A percentile compares a stretch with the other conserved stretches of the same genome.
phyloP scores from a whole-genome alignment of 2,888 invertebrate genomes.

The Lithosia quadra region DNA sequence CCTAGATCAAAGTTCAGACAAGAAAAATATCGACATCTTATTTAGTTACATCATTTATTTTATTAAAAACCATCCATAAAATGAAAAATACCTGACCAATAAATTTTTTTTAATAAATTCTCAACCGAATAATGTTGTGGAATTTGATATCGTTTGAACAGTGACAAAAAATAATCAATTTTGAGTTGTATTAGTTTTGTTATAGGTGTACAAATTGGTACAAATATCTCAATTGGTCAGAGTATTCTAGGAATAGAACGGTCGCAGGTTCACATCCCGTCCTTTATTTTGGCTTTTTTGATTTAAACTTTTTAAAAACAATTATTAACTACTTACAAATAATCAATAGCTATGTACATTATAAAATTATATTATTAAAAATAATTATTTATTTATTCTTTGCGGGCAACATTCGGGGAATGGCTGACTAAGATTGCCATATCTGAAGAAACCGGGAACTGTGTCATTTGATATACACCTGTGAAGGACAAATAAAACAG shows the following conservation, averaged over 20 bases:
- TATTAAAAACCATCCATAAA: background rate
- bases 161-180: background rate
- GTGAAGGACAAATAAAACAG: conserved; percentile 42
- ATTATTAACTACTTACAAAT: too few relatives aligned
- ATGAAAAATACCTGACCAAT: background rate
- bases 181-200: background rate
- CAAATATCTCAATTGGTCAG: too few relatives aligned
- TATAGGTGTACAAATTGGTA: background rate
- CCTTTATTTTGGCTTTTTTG: too few relatives aligned
- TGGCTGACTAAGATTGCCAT: conserved; percentile 67
- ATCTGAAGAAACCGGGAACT: conserved; percentile 71
- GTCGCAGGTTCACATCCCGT: too few relatives aligned
- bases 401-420: conserved; percentile 79
- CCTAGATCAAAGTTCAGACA: background rate
- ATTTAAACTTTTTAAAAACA: too few relatives aligned
- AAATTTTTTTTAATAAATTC: background rate
- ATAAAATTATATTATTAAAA: background rate
- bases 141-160: background rate
- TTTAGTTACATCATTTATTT: background rate
- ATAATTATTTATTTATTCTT: conserved; percentile 45
- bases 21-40: background rate
- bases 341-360: conserved; percentile 13
- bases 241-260: too few relatives aligned
- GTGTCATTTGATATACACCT: conserved; percentile 65
- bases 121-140: too few relatives aligned